Conservation (phyloP, 2,113 vertebrate genomes). For the Turnix velox region DNA sequence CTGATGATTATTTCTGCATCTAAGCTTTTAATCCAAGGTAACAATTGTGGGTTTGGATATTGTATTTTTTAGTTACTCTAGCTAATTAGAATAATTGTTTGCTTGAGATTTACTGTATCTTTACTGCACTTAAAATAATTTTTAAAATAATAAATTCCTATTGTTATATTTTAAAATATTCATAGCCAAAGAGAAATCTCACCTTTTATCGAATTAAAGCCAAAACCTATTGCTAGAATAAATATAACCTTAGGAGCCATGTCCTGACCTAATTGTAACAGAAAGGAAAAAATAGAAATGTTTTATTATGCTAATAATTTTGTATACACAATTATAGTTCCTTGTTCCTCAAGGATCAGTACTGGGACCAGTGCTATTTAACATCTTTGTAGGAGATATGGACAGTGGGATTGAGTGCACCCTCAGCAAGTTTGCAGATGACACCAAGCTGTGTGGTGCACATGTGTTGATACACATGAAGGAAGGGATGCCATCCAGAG, state of each 20-base stretch:
- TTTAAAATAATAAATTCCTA: not conserved
- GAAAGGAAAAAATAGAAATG: not conserved
- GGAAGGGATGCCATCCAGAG: too few relatives aligned
- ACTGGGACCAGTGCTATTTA: too few relatives aligned
- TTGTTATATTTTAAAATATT: not conserved
- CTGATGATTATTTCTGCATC: not conserved
- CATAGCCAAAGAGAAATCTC: not conserved
- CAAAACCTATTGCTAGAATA: not conserved
- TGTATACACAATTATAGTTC: not conserved
- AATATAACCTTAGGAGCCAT: not conserved
- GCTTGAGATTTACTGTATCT: not conserved
- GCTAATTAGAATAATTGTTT: not conserved
- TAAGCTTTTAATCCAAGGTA: not conserved
- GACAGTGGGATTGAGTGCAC: too few relatives aligned
- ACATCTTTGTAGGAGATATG: too few relatives aligned
- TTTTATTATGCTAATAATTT: not conserved
- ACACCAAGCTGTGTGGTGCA: too few relatives aligned
- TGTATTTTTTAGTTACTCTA: not conserved
- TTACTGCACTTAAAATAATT: not conserved
- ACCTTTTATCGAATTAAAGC: not conserved
- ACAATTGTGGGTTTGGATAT: not conserved
- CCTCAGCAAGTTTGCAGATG: too few relatives aligned
- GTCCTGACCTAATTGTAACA: not conserved
- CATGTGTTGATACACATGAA: too few relatives aligned
- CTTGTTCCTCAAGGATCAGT: too few relatives aligned